Percentiles rank a stretch among this genome's conserved stretches.
phyloP scores from a whole-genome alignment of 1,140 invertebrate species.

The Cyphomyrmex costatus region DNA sequence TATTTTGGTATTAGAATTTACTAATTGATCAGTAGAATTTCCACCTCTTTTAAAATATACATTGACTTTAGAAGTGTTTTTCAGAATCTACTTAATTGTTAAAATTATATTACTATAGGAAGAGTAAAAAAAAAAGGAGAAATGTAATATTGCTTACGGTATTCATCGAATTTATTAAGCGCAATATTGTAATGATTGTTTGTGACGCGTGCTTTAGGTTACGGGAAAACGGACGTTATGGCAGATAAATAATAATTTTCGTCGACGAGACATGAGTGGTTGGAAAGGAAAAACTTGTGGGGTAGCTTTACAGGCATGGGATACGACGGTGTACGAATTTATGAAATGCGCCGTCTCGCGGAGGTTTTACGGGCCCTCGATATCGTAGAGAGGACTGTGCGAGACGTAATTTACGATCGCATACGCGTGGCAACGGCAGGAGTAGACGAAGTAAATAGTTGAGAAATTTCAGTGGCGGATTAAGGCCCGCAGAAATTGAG shows the following conservation, averaged over 20 bases:
- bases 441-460: slow-evolving; percentile 29
- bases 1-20: background rate
- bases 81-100: background rate
- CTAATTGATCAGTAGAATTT: background rate
- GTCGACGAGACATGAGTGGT: slow-evolving; percentile 23
- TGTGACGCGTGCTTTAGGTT: background rate
- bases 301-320: background rate
- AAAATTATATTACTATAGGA: background rate
- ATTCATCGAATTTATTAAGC: background rate
- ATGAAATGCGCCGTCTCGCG: slow-evolving; percentile 43
- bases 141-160: background rate
- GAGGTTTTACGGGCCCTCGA: slow-evolving; percentile 46
- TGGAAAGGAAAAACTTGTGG: background rate
- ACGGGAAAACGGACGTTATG: background rate
- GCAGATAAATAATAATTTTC: slow-evolving; percentile 42
- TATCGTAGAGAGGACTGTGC: slow-evolving; percentile 28
- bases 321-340: slow-evolving; percentile 43
- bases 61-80: background rate
- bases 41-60: background rate
- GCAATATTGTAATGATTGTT: slow-evolving; percentile 14
- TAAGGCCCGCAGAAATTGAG: slow-evolving; percentile 59
- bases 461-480: slow-evolving; percentile 65
- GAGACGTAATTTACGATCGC: slow-evolving; percentile 57
- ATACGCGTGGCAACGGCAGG: background rate
- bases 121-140: background rate